phyloP scores from a whole-genome alignment of 2,888 invertebrate species.

The Drosophila ezoana region DNA sequence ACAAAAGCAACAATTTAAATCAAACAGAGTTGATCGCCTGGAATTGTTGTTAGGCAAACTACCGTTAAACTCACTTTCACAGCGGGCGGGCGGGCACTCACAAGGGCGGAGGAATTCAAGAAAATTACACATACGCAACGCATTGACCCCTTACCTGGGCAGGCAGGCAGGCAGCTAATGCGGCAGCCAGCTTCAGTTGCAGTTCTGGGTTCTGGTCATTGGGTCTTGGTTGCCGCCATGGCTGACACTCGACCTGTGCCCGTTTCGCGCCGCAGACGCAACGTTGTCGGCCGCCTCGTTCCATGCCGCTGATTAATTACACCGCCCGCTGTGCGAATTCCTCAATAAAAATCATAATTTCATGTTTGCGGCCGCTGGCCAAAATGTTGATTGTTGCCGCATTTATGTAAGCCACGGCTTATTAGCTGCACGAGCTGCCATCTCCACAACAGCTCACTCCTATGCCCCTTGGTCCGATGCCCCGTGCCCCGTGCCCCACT shows the following conservation, averaged over 20 bases:
- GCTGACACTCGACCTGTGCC: slow-evolving; percentile 69
- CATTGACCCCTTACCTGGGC: slow-evolving; percentile 55
- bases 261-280: slow-evolving; percentile 50
- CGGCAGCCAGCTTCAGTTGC: slow-evolving; percentile 33
- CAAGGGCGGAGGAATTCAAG: not conserved
- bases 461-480: not conserved
- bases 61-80: slow-evolving; percentile 82
- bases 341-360: slow-evolving; percentile 81
- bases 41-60: slow-evolving; percentile 76
- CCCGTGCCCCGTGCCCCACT: not conserved
- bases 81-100: slow-evolving; percentile 42
- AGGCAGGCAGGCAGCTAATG: slow-evolving; percentile 5
- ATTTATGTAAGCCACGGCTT: slow-evolving; percentile 77
- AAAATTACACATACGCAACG: slow-evolving; percentile 72
- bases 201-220: slow-evolving; percentile 16
- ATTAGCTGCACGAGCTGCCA: slow-evolving; percentile 77
- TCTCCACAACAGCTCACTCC: slow-evolving; percentile 17
- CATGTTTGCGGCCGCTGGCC: slow-evolving; percentile 65
- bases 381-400: slow-evolving; percentile 77
- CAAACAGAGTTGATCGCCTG: slow-evolving; percentile 68
- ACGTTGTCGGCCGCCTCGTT: slow-evolving; percentile 43
- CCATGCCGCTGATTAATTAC: slow-evolving; percentile 81
- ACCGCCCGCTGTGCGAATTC: slow-evolving; percentile 83
- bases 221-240: slow-evolving; percentile 56
- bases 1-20: slow-evolving; percentile 72